A percentile compares a stretch with the other conserved stretches of the same genome.
Conservation (phyloP, 2,888 invertebrate species). For the Cheilosia variabilis region DNA sequence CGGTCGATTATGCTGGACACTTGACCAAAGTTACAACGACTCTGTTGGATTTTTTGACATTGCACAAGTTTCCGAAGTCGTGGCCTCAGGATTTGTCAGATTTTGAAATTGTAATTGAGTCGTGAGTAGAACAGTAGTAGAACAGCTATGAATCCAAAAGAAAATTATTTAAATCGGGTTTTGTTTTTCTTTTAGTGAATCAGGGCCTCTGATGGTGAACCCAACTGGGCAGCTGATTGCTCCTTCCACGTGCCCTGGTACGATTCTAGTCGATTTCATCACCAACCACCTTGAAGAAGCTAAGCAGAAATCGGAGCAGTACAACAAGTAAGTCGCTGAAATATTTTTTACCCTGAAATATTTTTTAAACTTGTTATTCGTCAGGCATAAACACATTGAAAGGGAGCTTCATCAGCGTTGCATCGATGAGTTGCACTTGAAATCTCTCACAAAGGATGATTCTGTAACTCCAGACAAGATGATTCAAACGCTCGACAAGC, state of each 20-base stretch:
- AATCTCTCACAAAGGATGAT: conserved; percentile 93
- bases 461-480: conserved; percentile 95
- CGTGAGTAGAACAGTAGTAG: conserved; percentile 87
- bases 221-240: conserved; percentile 97
- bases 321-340: conserved; percentile 87
- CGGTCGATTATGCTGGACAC: conserved; percentile 93
- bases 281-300: conserved; percentile 91
- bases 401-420: conserved; percentile 89
- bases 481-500: conserved; percentile 91
- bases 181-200: conserved; percentile 87
- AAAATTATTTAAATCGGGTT: no score
- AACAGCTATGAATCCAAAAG: neutral
- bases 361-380: conserved; percentile 73
- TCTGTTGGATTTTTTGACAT: conserved; percentile 89
- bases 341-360: neutral
- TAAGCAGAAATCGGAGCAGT: conserved; percentile 87
- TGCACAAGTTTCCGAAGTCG: conserved; percentile 87
- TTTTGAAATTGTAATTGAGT: conserved; percentile 94
- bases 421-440: conserved; percentile 87
- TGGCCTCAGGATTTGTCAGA: conserved; percentile 90
- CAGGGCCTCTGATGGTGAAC: conserved; percentile 96
- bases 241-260: conserved; percentile 95
- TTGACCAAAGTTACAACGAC: conserved; percentile 93
- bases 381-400: conserved; percentile 92
- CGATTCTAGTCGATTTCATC: conserved; percentile 93